Evolutionary conservation across 1,140 invertebrate species (phyloP).

Genomic region (Brachionus paranguensis): DNA sequence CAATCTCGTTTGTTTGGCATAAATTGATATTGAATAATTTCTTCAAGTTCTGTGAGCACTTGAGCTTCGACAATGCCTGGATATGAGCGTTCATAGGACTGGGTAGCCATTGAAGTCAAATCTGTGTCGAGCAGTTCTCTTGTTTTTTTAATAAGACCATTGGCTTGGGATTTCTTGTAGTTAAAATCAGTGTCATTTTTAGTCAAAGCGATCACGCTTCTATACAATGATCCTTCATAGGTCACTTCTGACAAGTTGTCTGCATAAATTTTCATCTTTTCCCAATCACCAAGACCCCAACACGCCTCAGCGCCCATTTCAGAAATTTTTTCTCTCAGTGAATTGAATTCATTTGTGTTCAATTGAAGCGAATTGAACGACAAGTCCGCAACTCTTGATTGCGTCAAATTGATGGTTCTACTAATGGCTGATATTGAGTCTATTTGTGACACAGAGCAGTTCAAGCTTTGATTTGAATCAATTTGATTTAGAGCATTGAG

Average conservation of each 20-base stretch:
- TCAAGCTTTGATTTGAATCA: not conserved
- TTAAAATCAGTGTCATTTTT: conserved; percentile 59
- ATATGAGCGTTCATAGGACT: conserved; percentile 95
- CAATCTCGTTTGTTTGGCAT: conserved; percentile 75
- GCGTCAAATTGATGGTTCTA: conserved; percentile 29
- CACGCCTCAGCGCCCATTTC: conserved; percentile 84
- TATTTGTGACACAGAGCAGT: not conserved
- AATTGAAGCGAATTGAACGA: conserved; percentile 63
- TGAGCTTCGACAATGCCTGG: conserved; percentile 56
- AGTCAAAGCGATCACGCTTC: conserved; percentile 87
- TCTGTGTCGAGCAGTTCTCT: conserved; percentile 90
- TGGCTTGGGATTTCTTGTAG: conserved; percentile 46
- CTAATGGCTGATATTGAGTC: not conserved
- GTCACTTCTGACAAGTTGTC: conserved; percentile 75
- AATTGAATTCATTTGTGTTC: conserved; percentile 57
- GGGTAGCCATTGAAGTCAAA: conserved; percentile 90
- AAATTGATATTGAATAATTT: conserved; percentile 90
- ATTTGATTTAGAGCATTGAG: conserved; percentile 19
- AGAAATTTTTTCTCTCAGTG: conserved; percentile 73
- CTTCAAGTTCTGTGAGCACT: conserved; percentile 73
- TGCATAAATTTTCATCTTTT: conserved; percentile 81
- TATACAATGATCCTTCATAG: conserved; percentile 88
- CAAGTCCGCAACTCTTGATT: conserved; percentile 41
- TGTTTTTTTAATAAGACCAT: conserved; percentile 73
- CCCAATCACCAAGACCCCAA: conserved; percentile 83